Conservation (phyloP, 35 echinoderm and acorn worm genomes). For the Chiridota heheva region DNA sequence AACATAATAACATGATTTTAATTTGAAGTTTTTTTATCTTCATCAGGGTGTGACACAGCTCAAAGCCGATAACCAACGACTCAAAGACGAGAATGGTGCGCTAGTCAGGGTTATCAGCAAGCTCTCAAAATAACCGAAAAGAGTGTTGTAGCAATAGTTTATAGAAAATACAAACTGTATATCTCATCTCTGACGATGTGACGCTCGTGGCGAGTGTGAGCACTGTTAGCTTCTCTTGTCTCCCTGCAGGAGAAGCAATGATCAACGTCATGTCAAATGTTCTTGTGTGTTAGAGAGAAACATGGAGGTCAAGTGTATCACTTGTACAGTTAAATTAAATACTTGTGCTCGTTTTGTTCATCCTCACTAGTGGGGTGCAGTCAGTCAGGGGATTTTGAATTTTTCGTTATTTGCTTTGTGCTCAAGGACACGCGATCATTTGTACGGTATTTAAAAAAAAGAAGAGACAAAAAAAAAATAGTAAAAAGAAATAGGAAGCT, state of each 20-base stretch:
- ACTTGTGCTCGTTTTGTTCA: no score
- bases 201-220: background rate
- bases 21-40: background rate
- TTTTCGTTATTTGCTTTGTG: no score
- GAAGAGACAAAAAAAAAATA: no score
- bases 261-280: slow-evolving; percentile 35
- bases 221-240: background rate
- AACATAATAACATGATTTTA: background rate
- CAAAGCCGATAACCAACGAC: slow-evolving; percentile 95
- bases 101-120: slow-evolving; percentile 98
- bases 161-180: background rate
- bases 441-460: no score
- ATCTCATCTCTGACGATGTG: background rate
- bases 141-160: slow-evolving; percentile 30
- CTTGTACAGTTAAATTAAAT: no score
- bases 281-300: slow-evolving; percentile 23
- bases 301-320: background rate
- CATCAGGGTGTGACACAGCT: slow-evolving; percentile 85
- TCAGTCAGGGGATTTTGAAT: no score
- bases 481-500: no score
- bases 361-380: no score
- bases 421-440: no score
- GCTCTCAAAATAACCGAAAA: slow-evolving; percentile 97
- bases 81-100: slow-evolving; percentile 98
- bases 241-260: slow-evolving; percentile 24